These are phyloP conservation scores for Colletes gigas DNA, from an alignment of 1,140 invertebrate genomes.

Conservation along the genomic window DNA sequence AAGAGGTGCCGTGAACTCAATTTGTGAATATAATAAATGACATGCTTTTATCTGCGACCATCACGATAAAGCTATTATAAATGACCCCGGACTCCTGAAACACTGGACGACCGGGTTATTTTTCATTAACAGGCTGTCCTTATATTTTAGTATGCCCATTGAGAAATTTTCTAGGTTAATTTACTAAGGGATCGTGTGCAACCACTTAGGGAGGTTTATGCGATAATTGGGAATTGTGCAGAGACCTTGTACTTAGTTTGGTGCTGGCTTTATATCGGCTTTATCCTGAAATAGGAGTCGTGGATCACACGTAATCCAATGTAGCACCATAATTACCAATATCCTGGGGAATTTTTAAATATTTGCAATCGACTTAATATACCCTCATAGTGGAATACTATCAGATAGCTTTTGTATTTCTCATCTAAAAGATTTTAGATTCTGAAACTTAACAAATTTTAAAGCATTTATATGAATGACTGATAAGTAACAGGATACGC, in stretches of 20 bases:
- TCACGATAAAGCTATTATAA: constrained; percentile 47
- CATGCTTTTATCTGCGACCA: constrained; percentile 53
- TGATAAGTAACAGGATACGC: too few relatives aligned
- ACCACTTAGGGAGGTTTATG: constrained; percentile 55
- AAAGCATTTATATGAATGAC: too few relatives aligned
- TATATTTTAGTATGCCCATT: constrained; percentile 46
- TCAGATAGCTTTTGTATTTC: not conserved
- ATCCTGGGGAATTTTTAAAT: not conserved
- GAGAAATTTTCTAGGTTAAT: constrained; percentile 57
- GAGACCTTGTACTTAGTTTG: constrained; percentile 32
- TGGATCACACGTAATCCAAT: not conserved
- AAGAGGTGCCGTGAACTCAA: constrained; percentile 45
- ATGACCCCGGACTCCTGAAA: constrained; percentile 26
- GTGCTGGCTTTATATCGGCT: constrained; percentile 40
- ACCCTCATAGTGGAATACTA: not conserved
- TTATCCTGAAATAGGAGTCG: constrained; percentile 7
- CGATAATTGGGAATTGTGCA: constrained; percentile 59
- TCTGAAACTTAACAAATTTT: too few relatives aligned
- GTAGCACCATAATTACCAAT: not conserved
- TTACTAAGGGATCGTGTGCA: constrained; percentile 42
- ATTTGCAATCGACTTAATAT: not conserved
- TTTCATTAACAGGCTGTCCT: constrained; percentile 55
- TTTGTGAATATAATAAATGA: constrained; percentile 60
- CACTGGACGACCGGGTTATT: constrained; percentile 42
- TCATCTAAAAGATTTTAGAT: too few relatives aligned